Conservation (phyloP, 2,113 vertebrate genomes). For the Thamnophis sirtalis region DNA sequence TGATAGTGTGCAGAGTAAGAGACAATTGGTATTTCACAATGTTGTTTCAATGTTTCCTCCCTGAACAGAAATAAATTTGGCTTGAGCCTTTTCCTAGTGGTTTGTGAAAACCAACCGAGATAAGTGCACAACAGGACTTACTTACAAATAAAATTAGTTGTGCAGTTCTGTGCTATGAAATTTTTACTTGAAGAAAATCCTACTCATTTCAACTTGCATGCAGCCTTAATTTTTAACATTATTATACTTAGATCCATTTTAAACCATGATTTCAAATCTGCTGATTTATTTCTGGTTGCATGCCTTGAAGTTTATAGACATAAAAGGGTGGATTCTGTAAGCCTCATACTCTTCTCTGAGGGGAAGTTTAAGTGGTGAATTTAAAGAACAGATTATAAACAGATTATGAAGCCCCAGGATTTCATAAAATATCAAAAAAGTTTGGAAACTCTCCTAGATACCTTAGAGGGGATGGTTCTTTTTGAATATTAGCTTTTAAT, state of each 20-base stretch:
- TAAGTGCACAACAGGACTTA: neutral
- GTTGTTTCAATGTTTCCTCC: conserved; percentile 13
- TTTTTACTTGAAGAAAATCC: neutral
- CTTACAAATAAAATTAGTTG: neutral
- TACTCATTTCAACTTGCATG: neutral
- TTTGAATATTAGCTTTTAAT: neutral
- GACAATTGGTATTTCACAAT: neutral
- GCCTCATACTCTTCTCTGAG: neutral
- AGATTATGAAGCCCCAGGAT: neutral
- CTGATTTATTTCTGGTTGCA: neutral
- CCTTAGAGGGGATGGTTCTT: neutral
- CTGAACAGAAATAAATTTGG: conserved; percentile 4
- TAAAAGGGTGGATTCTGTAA: neutral
- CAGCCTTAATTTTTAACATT: neutral
- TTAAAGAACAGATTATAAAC: neutral
- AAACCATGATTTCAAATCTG: neutral
- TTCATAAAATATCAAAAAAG: neutral
- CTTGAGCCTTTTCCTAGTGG: conserved; percentile 13
- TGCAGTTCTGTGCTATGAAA: neutral
- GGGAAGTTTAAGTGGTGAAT: neutral
- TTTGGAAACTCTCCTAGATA: neutral
- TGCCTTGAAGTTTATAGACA: neutral
- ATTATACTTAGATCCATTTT: neutral
- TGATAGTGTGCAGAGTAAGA: neutral
- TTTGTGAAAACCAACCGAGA: neutral